Base-by-base conservation (phyloP, 2,888 invertebrate genomes). In the Argyresthia goedartella region DNA sequence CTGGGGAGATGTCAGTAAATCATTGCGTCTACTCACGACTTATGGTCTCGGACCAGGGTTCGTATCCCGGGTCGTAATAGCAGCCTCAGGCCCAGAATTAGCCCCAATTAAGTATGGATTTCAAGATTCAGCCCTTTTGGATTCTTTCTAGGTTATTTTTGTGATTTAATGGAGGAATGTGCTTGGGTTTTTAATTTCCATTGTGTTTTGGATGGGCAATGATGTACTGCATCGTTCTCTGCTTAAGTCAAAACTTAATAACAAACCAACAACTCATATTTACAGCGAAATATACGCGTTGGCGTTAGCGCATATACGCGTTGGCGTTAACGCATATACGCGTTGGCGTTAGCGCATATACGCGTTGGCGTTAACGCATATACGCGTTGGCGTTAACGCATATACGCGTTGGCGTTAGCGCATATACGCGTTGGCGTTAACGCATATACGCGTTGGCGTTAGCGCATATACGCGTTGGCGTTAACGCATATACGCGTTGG, bases 51-150 rank as follows among this genome's bases (percentile, higher is more conserved):
- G 57, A 52, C 54, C 50, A 44, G 42, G 53, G 45, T 59, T 61
- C 57, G 57, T 59, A 55, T 58, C 58, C 53, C 52, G 53, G 51
- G 53, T 14, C 39, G 43, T 42, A 50, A 50, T 42, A 55, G 53
- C 58, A 54, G 54, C 55, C 54, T 50, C 39, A 36, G 42, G 52
- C 39, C 52, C 48, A 53, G 53, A 50, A 50, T 50, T 50, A 50
- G 41, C 25, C 50, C 13, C 50, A 50, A 50, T 50, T 50, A 50
- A 42, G 13, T 33, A 14, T 13, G 13, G n/a, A 34, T 35, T 34
- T 49, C 36, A 13, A 34, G 36, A 49, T 13, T 13, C 13, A 35
- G 10, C 16, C 25, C 49, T 49, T 39, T 49, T 14, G 15, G 11
- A 15, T 49, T 49, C 41, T n/a, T 41, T 49, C 15, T 16, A 16